Evolutionary conservation across 2,113 vertebrate genomes (phyloP).

Genomic region (Lampris megalopsis): DNA sequence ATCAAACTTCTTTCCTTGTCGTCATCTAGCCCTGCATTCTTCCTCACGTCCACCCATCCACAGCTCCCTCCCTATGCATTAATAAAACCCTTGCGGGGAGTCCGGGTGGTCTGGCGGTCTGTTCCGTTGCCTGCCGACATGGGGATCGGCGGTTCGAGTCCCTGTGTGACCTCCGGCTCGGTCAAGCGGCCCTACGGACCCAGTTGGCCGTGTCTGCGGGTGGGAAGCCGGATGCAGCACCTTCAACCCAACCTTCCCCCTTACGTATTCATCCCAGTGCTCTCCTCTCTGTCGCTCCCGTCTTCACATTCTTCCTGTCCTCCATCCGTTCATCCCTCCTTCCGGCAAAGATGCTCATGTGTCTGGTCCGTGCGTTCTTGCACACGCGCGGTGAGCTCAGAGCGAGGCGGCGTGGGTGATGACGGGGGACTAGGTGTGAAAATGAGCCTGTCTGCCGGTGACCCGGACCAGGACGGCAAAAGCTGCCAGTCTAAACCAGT

Average conservation of each 20-base stretch:
- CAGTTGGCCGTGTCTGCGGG: no score
- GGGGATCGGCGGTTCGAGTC: no score
- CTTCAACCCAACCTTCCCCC: background rate
- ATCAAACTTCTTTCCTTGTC: slow-evolving; percentile 7
- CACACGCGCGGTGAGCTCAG: background rate
- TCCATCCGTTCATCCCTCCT: slow-evolving; percentile 4
- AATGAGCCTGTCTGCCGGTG: slow-evolving; percentile 40
- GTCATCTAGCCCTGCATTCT: background rate
- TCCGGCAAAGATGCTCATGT: background rate
- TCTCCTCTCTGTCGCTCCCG: no score
- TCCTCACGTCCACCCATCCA: background rate
- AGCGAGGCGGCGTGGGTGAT: background rate
- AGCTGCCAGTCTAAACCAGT: slow-evolving; percentile 70
- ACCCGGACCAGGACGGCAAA: slow-evolving; percentile 38
- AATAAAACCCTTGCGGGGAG: no score
- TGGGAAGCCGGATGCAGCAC: no score
- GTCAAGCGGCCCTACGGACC: no score
- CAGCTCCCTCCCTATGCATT: no score
- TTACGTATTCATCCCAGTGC: background rate
- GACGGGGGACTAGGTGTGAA: slow-evolving; percentile 26
- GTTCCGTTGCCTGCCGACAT: no score
- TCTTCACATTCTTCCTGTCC: background rate
- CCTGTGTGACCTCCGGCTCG: no score
- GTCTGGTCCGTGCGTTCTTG: slow-evolving; percentile 6
- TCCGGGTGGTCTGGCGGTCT: no score